A percentile compares a stretch with the other conserved stretches of the same genome.
Conservation (phyloP, 92 coral and sea anemone genomes). For the Epizoanthus fatuus region DNA sequence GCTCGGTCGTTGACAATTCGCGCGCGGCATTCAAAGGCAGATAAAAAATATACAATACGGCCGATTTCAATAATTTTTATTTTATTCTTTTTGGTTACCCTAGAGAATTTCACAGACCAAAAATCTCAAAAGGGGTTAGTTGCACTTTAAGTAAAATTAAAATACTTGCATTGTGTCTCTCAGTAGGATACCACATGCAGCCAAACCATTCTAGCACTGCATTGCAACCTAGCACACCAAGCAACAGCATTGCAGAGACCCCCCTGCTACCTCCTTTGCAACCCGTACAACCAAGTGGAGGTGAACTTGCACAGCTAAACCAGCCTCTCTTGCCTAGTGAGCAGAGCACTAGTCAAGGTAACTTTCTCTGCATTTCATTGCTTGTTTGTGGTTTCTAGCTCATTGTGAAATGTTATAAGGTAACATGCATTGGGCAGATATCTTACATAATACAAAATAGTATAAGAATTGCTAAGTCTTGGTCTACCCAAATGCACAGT, state of each 20-base stretch:
- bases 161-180: conserved; percentile 11
- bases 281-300: neutral
- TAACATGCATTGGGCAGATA: neutral
- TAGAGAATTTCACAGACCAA: no score
- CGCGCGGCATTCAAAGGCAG: no score
- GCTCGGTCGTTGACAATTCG: no score
- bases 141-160: no score
- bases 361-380: conserved; percentile 4
- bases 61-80: no score
- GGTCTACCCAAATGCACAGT: no score
- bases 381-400: conserved; percentile 7
- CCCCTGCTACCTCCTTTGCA: conserved; percentile 9
- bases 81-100: no score
- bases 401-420: conserved; percentile 10
- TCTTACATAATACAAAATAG: neutral
- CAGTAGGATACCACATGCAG: conserved; percentile 16
- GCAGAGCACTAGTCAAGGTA: conserved; percentile 21
- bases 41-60: no score
- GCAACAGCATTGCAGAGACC: conserved; percentile 19
- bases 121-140: no score
- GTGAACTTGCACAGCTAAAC: conserved; percentile 7
- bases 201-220: conserved; percentile 23
- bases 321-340: conserved; percentile 7
- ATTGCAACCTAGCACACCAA: conserved; percentile 14
- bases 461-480: no score